phyloP scores from a whole-genome alignment of 2,888 invertebrate genomes.

The Caenorhabditis plicata region DNA sequence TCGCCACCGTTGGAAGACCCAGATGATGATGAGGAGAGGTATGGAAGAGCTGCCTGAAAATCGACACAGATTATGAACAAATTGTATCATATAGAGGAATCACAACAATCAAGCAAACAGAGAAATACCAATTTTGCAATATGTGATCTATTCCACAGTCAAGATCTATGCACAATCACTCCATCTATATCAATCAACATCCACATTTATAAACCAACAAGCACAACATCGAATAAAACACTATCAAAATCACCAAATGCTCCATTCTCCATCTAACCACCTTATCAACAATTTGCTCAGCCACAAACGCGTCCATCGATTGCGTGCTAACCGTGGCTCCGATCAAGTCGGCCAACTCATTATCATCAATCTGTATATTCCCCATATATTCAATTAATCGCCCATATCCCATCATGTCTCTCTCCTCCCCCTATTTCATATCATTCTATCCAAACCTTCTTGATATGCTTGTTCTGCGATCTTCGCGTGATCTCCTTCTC shows the following conservation, averaged over 20 bases:
- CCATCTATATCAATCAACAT: no score
- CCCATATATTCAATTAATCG: no score
- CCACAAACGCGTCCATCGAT: slow-evolving; percentile 14
- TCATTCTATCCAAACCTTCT: slow-evolving; percentile 62
- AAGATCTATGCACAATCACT: neutral
- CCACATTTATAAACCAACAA: no score
- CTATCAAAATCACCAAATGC: neutral
- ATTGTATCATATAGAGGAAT: slow-evolving; percentile 1
- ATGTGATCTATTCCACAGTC: neutral
- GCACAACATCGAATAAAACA: neutral
- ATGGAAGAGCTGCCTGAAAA: slow-evolving; percentile 48
- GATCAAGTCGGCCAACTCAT: slow-evolving; percentile 60
- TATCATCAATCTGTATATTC: slow-evolving; percentile 63
- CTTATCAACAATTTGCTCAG: no score
- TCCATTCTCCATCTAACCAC: no score
- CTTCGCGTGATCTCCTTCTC: slow-evolving; percentile 74
- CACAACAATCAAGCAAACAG: slow-evolving; percentile 2
- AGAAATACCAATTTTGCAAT: neutral
- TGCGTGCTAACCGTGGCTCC: slow-evolving; percentile 8
- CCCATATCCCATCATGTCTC: no score
- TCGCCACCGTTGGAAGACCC: slow-evolving; percentile 5
- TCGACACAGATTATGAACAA: no score
- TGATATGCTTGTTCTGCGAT: slow-evolving; percentile 64
- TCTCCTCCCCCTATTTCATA: neutral
- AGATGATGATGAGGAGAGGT: slow-evolving; percentile 25